Evolutionary conservation across 1,140 invertebrate species (phyloP).

Genomic region (Platorchestia sp.): DNA sequence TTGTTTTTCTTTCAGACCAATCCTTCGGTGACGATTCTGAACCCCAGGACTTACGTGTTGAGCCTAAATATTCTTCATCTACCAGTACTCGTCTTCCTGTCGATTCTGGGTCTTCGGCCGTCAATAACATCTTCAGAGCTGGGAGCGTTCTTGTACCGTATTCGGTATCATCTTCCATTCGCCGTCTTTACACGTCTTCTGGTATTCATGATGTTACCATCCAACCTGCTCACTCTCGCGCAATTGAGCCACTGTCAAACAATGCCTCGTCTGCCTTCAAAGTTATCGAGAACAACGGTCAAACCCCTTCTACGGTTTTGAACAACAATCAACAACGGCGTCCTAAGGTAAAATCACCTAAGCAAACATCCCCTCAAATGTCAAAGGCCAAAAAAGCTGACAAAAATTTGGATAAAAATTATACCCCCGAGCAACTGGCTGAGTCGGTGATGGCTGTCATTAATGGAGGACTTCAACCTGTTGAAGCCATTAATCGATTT

Average conservation of each 20-base stretch:
- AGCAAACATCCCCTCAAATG: background rate
- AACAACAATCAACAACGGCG: background rate
- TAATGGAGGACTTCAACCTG: background rate
- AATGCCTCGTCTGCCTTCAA: background rate
- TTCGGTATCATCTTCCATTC: background rate
- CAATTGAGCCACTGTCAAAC: background rate
- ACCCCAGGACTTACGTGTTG: background rate
- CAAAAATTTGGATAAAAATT: background rate
- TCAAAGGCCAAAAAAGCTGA: background rate
- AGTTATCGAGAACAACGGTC: background rate
- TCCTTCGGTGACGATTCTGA: background rate
- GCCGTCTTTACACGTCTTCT: background rate
- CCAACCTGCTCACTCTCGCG: background rate
- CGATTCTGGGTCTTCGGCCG: background rate
- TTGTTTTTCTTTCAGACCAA: background rate
- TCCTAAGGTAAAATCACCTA: background rate
- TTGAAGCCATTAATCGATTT: background rate
- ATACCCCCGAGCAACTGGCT: background rate
- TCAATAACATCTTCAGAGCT: background rate
- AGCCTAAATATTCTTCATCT: background rate
- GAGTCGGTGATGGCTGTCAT: background rate
- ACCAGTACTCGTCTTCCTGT: background rate
- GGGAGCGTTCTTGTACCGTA: background rate
- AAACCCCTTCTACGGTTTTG: no score
- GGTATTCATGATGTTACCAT: conserved; percentile 22